These are phyloP conservation scores for Polyergus mexicanus DNA, from an alignment of 1,140 invertebrate species.

Conservation along the genomic window DNA sequence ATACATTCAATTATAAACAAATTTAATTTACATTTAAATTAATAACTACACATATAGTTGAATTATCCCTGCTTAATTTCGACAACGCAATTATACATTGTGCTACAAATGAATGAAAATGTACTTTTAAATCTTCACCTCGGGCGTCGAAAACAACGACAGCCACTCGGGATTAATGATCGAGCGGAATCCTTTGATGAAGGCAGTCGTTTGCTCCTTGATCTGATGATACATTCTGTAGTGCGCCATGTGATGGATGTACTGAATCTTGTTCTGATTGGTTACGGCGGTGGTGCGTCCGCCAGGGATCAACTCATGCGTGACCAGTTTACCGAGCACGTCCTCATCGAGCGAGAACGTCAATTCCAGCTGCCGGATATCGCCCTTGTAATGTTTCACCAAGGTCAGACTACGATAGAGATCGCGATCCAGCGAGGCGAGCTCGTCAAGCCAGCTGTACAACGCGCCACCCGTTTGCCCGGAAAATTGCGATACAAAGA, in stretches of 20 bases:
- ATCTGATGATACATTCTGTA: conserved; percentile 99
- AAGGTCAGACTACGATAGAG: conserved; percentile 98
- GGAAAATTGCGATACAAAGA: conserved; percentile 98
- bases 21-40: conserved; percentile 7
- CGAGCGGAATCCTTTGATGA: conserved; percentile 98
- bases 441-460: conserved; percentile 98
- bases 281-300: conserved; percentile 97
- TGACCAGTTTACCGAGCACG: conserved; percentile 95
- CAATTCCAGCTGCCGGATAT: conserved; percentile 96
- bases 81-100: neutral
- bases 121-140: conserved; percentile 88
- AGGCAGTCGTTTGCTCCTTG: conserved; percentile 97
- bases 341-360: conserved; percentile 99
- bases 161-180: conserved; percentile 99
- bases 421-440: conserved; percentile 98
- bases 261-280: conserved; percentile 99
- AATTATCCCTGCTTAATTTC: neutral
- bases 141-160: conserved; percentile 97
- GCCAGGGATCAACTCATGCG: conserved; percentile 96
- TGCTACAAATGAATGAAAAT: conserved; percentile 15
- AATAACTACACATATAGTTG: neutral
- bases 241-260: conserved; percentile 99
- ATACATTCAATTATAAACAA: neutral
- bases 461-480: conserved; percentile 96
- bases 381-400: conserved; percentile 96